Percentiles rank a stretch among this genome's conserved stretches.
These are phyloP conservation scores for Lysiphlebus fabarum DNA, from an alignment of 1,140 invertebrate genomes.

Conservation along the genomic window DNA sequence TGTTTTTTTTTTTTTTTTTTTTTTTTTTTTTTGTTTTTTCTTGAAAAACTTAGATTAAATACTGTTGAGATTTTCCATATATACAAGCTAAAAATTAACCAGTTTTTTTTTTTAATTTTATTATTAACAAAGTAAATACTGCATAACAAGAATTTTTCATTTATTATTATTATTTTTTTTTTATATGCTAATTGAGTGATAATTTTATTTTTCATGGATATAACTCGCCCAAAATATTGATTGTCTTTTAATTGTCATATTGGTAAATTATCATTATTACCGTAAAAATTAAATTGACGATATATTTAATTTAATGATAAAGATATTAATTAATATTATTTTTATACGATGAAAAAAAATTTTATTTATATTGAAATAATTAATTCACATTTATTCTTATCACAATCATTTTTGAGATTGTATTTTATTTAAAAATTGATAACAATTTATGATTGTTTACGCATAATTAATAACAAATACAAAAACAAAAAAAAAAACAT, in stretches of 20 bases:
- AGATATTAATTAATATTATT: not conserved
- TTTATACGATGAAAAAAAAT: not conserved
- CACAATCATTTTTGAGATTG: conserved; percentile 3
- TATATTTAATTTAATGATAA: conserved; percentile 17
- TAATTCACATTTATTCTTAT: conserved; percentile 8
- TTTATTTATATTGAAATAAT: not conserved
- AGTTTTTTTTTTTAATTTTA: conserved; percentile 5
- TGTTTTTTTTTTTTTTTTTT: not conserved
- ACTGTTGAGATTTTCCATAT: conserved; percentile 23
- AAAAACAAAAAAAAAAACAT: too few species aligned
- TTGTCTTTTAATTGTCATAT: conserved; percentile 27
- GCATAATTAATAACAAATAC: too few species aligned
- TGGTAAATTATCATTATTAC: conserved; percentile 24
- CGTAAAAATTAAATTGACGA: conserved; percentile 22
- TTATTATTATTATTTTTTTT: conserved; percentile 11
- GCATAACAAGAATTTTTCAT: conserved; percentile 26
- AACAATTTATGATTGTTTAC: conserved; percentile 12
- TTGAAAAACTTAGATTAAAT: conserved; percentile 16
- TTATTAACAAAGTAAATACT: conserved; percentile 27
- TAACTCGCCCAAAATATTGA: conserved; percentile 23
- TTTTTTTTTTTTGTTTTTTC: conserved; percentile 9
- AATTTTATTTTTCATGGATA: conserved; percentile 13
- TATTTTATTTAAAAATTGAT: conserved; percentile 1
- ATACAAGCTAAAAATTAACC: conserved; percentile 29
- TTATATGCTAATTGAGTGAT: conserved; percentile 20